phyloP scores from a whole-genome alignment of 2,113 vertebrate genomes.

The Vidua macroura region DNA sequence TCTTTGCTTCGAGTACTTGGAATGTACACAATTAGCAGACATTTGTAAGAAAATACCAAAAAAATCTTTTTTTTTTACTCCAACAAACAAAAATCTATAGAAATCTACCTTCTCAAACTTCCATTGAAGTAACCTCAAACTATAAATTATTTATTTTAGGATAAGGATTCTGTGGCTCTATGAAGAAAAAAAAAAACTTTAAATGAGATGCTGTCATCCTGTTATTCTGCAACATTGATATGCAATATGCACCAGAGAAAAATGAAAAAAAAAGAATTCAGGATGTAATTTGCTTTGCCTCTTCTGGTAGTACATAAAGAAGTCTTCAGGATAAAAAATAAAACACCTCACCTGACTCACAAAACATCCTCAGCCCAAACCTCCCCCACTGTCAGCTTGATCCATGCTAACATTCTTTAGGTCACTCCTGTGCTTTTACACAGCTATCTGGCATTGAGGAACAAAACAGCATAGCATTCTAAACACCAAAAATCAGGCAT shows the following conservation, averaged over 20 bases:
- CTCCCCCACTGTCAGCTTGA: not conserved
- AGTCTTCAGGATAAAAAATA: not conserved
- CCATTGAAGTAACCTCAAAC: constrained; percentile 57
- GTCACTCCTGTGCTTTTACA: not conserved
- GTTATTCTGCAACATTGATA: constrained; percentile 18
- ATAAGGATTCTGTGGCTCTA: constrained; percentile 59
- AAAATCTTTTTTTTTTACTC: constrained; percentile 61
- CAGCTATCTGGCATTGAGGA: not conserved
- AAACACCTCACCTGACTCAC: not conserved
- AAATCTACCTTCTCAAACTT: constrained; percentile 71
- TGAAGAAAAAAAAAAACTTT: constrained; percentile 5
- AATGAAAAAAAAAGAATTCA: constrained; percentile 20
- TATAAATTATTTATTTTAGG: constrained; percentile 66
- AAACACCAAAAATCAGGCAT: not conserved
- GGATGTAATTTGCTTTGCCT: constrained; percentile 7
- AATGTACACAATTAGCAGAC: constrained; percentile 75
- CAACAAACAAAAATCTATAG: constrained; percentile 69
- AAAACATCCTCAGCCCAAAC: not conserved
- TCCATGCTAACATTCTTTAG: not conserved
- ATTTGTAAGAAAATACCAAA: constrained; percentile 76
- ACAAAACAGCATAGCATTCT: not conserved
- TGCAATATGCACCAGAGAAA: constrained; percentile 28
- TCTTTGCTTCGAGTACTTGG: constrained; percentile 53
- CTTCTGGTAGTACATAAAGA: not conserved
- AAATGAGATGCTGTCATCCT: constrained; percentile 49